A percentile compares a stretch with the other conserved stretches of the same genome.
phyloP scores from a whole-genome alignment of 1,140 invertebrate genomes.

The Drosophila saltans region DNA sequence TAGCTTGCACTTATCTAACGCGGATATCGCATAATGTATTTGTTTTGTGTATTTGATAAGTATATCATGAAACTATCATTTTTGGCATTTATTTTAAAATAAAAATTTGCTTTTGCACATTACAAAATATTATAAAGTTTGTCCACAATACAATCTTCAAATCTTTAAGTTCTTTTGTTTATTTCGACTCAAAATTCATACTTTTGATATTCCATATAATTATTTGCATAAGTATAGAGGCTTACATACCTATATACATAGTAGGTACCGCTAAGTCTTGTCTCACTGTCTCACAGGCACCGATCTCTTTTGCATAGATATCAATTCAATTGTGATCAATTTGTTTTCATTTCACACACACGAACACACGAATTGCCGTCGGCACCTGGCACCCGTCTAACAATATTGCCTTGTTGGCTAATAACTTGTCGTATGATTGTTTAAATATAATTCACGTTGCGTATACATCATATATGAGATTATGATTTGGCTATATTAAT shows the following conservation, averaged over 20 bases:
- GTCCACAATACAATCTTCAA: neutral
- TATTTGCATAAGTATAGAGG: neutral
- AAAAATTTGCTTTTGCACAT: no score
- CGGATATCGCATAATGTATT: no score
- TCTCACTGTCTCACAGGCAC: neutral
- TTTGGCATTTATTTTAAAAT: no score
- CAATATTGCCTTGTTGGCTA: neutral
- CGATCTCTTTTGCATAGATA: constrained; percentile 9
- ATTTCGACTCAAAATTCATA: neutral
- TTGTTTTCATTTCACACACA: constrained; percentile 8
- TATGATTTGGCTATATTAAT: neutral
- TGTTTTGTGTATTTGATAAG: no score
- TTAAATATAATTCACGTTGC: constrained; percentile 5
- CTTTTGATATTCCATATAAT: neutral
- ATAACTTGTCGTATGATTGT: constrained; percentile 3
- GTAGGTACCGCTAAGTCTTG: constrained; percentile 8
- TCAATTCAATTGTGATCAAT: constrained; percentile 10
- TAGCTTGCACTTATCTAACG: no score
- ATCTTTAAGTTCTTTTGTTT: neutral
- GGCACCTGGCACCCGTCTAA: constrained; percentile 6
- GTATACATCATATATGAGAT: neutral
- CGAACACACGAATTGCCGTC: constrained; percentile 1
- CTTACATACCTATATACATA: constrained; percentile 9
- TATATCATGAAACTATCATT: no score
- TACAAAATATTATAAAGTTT: neutral